phyloP scores from a whole-genome alignment of 2,888 invertebrate genomes.

The Euphydryas editha region DNA sequence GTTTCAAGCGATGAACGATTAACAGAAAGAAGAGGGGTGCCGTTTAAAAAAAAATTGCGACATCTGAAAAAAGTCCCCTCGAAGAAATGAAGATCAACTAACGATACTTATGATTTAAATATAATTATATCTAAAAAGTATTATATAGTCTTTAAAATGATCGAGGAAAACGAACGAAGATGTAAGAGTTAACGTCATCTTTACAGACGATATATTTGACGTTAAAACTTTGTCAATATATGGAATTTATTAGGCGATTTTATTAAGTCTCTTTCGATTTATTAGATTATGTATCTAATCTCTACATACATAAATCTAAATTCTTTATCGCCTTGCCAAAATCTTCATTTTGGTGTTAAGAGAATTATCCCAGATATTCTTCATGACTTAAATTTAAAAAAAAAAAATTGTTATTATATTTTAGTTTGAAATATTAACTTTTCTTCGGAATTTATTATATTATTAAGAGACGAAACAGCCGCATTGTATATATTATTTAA shows the following conservation, averaged over 20 bases:
- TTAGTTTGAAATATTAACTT: not conserved
- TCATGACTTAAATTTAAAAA: not conserved
- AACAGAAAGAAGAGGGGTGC: too few relatives aligned
- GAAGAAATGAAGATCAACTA: too few relatives aligned
- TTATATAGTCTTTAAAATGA: not conserved
- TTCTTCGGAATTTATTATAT: not conserved
- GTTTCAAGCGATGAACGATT: too few relatives aligned
- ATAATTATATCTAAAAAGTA: not conserved
- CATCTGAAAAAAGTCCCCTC: too few relatives aligned
- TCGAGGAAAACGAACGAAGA: not conserved
- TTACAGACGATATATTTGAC: too few relatives aligned
- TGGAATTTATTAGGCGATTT: not conserved
- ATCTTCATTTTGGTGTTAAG: not conserved
- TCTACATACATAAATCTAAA: not conserved
- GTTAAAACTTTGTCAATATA: not conserved
- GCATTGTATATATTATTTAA: not conserved
- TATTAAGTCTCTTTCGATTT: too few relatives aligned
- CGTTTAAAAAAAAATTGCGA: too few relatives aligned
- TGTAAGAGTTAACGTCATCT: not conserved
- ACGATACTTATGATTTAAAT: too few relatives aligned
- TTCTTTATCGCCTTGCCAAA: not conserved
- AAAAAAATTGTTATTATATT: not conserved
- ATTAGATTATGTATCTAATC: not conserved
- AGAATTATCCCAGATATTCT: not conserved
- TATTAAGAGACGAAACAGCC: not conserved